Base-by-base conservation (phyloP, 2,113 vertebrate species). In the Brienomyrus brachyistius region DNA sequence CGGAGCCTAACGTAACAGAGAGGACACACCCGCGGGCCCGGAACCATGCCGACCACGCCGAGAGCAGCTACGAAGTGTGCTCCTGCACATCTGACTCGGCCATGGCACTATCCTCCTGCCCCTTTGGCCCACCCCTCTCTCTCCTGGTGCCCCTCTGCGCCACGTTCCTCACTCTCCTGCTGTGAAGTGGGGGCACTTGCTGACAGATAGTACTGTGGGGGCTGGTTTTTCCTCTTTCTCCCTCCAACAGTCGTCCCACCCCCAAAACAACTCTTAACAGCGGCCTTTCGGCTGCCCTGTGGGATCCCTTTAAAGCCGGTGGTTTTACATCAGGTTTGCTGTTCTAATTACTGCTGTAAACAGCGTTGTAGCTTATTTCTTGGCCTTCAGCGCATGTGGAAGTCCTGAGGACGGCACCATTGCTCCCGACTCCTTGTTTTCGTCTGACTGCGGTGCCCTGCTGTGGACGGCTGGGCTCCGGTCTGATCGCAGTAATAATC, bases 41-140 rank as follows among this genome's bases (percentile, higher is more conserved):
- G 19, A 96, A 94, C 0, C 95, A 95, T 0, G 92, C 93, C 2
- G 97, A 97, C 92, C 96, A 96, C 27, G 95, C 97, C 0, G 96
- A 97, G 91, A 97, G 97, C 0, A 96, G 96, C 56, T 97, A 95
- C 0, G 97, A 98, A 91, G 97, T 98, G 80, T 99, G 98, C 90
- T 98, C 98, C 80, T 99, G 98, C 92, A 97, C 97, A 87, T 98
- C 97, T 0, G 94, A 94, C 82, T 92, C 92, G 0, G 91, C 95
- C 4, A 9, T 82, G 0, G 91, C 94, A 0, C n/a, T 91, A 4
- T 23, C 93, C 11, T 86, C 21, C 13, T 92, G 62, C 1, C 88
- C 89, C 88, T 11, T 86, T 3, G 92, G 89, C 0, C 91, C 94
- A 9, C 91, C 92, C 43, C 0, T 91, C 45, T 94, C 95, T 11